Evolutionary conservation across 2,797 vertebrate genomes (phyloP).

Genomic region (Cyclopterus lumpus): DNA sequence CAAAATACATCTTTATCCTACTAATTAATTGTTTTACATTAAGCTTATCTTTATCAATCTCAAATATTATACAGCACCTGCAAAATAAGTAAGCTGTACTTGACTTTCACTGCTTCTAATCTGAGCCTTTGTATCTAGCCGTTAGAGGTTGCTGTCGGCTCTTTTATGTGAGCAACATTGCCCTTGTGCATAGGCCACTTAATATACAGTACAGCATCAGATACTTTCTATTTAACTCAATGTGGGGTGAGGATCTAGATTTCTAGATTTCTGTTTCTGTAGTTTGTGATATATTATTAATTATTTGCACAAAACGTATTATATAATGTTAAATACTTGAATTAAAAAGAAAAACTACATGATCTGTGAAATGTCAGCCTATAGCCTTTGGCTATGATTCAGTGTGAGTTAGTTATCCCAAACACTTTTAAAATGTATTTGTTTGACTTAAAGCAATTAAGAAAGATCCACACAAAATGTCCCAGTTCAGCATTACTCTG

Average conservation of each 20-base stretch:
- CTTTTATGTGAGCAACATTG: background rate
- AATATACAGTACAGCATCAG: background rate
- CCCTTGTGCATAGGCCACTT: background rate
- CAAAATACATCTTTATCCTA: background rate
- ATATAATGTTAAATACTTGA: too few species aligned
- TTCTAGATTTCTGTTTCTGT: background rate
- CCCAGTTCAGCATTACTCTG: too few species aligned
- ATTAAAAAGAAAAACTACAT: background rate
- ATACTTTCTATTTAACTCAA: background rate
- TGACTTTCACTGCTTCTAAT: background rate
- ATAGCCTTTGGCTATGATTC: background rate
- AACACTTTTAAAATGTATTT: background rate
- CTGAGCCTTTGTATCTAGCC: conserved; percentile 7
- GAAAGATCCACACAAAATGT: background rate
- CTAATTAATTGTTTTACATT: background rate
- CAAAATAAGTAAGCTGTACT: background rate
- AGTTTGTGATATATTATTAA: background rate
- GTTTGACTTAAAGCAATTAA: conserved; percentile 12
- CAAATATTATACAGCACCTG: background rate
- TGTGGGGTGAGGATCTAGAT: background rate
- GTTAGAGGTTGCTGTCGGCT: conserved; percentile 51
- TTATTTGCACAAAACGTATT: background rate
- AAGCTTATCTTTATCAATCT: background rate
- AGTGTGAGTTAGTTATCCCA: background rate
- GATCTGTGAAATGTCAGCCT: background rate